Conservation (phyloP, 37 sponge, comb jelly and placozoan genomes). For the Aplysina aerophoba region DNA sequence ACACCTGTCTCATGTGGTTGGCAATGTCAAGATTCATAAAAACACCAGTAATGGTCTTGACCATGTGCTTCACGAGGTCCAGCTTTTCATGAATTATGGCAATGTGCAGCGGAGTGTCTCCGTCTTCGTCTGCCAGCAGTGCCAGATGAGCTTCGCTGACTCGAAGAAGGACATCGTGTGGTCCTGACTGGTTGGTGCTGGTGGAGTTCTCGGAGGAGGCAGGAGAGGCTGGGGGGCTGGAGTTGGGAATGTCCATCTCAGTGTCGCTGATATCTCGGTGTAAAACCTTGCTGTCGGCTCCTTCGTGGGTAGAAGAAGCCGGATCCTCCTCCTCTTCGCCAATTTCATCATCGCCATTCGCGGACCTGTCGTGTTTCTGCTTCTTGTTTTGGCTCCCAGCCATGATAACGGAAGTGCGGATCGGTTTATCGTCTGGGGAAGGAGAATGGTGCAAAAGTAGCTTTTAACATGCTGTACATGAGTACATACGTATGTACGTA, state of each 20-base stretch:
- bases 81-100: slow-evolving; percentile 78
- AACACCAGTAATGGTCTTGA: slow-evolving; percentile 63
- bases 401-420: slow-evolving; percentile 26
- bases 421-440: slow-evolving; percentile 25
- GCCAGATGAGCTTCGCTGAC: slow-evolving; percentile 83
- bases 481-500: neutral
- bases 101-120: slow-evolving; percentile 86
- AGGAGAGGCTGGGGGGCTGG: neutral
- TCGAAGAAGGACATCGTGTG: slow-evolving; percentile 60
- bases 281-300: no score
- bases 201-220: slow-evolving; percentile 34
- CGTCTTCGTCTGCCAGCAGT: slow-evolving; percentile 81
- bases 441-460: no score
- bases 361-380: neutral
- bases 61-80: slow-evolving; percentile 61
- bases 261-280: neutral
- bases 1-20: slow-evolving; percentile 81
- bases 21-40: slow-evolving; percentile 75
- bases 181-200: slow-evolving; percentile 29
- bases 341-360: neutral
- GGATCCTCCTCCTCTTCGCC: neutral
- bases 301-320: no score
- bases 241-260: neutral
- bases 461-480: neutral
- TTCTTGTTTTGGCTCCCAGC: slow-evolving; percentile 17